These are phyloP conservation scores for Stenichneumon culpator DNA, from an alignment of 2,888 invertebrate genomes.

Conservation along the genomic window DNA sequence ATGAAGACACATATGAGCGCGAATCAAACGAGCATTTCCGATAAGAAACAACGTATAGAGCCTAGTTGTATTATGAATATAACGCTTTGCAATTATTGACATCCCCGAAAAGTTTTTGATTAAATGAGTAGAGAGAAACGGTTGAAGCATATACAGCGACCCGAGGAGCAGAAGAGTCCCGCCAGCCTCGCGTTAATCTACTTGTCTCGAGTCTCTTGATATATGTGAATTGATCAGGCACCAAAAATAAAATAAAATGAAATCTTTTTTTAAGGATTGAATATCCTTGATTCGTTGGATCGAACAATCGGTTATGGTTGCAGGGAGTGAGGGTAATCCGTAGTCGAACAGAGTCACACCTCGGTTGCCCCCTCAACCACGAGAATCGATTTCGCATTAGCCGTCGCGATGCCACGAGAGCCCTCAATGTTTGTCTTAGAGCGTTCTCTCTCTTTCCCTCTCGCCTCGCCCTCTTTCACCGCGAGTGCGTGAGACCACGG, in stretches of 20 bases:
- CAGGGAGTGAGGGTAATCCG: not conserved
- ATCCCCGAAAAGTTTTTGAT: too few species aligned
- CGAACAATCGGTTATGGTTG: not conserved
- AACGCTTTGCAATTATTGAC: too few species aligned
- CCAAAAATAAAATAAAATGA: not conserved
- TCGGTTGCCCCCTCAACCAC: slow-evolving; percentile 63
- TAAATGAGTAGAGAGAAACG: too few species aligned
- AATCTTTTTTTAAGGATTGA: not conserved
- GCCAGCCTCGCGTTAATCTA: too few species aligned
- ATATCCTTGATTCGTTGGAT: not conserved
- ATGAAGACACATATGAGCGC: too few species aligned
- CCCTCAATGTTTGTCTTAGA: slow-evolving; percentile 67
- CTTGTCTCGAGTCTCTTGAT: too few species aligned
- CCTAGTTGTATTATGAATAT: too few species aligned
- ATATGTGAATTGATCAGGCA: not conserved
- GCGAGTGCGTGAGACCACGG: slow-evolving; percentile 40
- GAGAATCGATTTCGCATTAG: slow-evolving; percentile 80
- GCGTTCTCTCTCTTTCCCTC: slow-evolving; percentile 19
- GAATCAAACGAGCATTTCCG: too few species aligned
- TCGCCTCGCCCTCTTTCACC: slow-evolving; percentile 13
- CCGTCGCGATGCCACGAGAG: slow-evolving; percentile 49
- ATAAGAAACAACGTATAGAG: too few species aligned
- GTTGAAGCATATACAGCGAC: too few species aligned
- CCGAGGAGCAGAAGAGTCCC: too few species aligned
- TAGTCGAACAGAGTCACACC: slow-evolving; percentile 71